Conservation (phyloP, 2,113 vertebrate species). For the Chaetodon trifascialis region DNA sequence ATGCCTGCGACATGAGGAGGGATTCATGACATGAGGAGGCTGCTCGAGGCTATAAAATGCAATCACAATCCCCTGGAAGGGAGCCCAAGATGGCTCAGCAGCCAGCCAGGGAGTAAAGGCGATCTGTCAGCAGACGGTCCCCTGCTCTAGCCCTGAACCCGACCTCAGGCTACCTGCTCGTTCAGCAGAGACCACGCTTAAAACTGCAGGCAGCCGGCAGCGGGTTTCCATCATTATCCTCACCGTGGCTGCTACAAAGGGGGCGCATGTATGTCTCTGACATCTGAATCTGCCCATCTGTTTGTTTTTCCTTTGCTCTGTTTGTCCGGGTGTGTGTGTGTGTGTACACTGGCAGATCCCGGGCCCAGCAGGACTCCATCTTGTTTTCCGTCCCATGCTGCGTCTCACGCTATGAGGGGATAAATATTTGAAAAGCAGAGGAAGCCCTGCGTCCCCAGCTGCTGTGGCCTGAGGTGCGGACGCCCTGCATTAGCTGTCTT, state of each 20-base stretch:
- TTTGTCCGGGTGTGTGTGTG: conserved; percentile 49
- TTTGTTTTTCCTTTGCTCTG: conserved; percentile 51
- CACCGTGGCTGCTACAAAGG: not conserved
- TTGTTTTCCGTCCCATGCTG: conserved; percentile 70
- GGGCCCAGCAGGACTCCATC: conserved; percentile 56
- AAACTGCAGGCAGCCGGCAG: conserved; percentile 17
- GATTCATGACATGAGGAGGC: conserved; percentile 54
- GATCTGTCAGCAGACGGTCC: conserved; percentile 46
- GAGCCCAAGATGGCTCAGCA: conserved; percentile 58
- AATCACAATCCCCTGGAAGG: conserved; percentile 67
- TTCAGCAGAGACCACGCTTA: conserved; percentile 12
- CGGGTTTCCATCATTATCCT: conserved; percentile 27
- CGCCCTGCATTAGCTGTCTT: conserved; percentile 55
- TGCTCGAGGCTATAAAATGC: conserved; percentile 62
- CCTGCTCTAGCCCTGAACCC: conserved; percentile 38
- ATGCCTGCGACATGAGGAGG: conserved; percentile 64
- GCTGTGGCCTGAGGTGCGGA: conserved; percentile 36
- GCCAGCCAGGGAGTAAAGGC: conserved; percentile 42
- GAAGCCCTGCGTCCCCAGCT: conserved; percentile 54
- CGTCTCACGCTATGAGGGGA: conserved; percentile 60
- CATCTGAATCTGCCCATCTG: conserved; percentile 54
- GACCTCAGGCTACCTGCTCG: conserved; percentile 51
- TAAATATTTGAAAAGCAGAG: conserved; percentile 81
- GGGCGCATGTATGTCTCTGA: conserved; percentile 22
- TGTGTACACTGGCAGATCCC: conserved; percentile 52